phyloP scores from a whole-genome alignment of 1,140 invertebrate genomes.

The Rhagoletis zephyria region DNA sequence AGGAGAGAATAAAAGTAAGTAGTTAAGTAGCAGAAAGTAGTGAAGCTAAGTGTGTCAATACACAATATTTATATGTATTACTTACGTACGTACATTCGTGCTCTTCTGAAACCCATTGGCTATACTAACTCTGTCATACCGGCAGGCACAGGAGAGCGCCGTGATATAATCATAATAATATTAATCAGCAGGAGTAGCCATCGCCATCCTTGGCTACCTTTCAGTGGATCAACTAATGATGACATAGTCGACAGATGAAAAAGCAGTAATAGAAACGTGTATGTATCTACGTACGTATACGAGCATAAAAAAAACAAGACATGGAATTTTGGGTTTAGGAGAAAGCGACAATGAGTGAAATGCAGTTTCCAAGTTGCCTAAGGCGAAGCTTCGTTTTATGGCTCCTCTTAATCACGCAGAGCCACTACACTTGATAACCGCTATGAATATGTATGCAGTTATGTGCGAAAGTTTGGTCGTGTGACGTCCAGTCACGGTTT shows the following conservation, averaged over 20 bases:
- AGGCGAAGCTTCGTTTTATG: neutral
- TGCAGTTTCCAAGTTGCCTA: neutral
- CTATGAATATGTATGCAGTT: neutral
- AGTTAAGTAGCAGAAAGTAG: neutral
- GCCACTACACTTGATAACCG: neutral
- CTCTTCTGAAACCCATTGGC: neutral
- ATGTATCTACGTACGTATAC: too few species aligned
- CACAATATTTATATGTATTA: neutral
- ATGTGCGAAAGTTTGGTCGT: too few species aligned
- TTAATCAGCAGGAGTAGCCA: constrained; percentile 9
- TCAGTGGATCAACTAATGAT: constrained; percentile 29
- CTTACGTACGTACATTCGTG: neutral
- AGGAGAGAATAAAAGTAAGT: neutral
- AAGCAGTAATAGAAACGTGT: neutral
- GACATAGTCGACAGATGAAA: neutral
- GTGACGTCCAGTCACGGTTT: too few species aligned
- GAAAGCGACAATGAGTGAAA: neutral
- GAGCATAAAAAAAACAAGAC: neutral
- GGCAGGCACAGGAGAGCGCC: neutral
- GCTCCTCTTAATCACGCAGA: neutral
- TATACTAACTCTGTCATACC: neutral
- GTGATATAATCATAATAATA: neutral
- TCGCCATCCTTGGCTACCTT: neutral
- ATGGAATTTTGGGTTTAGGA: neutral
- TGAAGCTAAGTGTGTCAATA: constrained; percentile 7